Base-by-base conservation (phyloP, 2,888 invertebrate species). In the Trissolcus brochymenae region DNA sequence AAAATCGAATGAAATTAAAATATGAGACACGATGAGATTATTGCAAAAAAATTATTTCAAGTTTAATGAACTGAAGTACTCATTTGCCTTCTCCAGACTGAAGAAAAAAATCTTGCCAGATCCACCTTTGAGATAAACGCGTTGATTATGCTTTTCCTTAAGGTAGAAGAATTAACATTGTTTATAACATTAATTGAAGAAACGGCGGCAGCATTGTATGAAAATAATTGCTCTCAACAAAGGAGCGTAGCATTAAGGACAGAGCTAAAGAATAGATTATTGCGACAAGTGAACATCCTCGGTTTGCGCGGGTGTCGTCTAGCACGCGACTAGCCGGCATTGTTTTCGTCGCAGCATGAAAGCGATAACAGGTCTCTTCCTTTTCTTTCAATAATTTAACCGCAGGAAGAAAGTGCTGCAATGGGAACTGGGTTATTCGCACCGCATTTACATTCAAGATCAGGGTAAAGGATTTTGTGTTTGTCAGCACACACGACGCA, bases 381-480 rank as follows among this genome's bases (percentile, higher is more conserved):
- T 57, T 67, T 67, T 40, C 46, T 62, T 51, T 61, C 67, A 53
- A 67, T 67, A 74, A 74, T 51, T 51, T 66, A 67, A 35, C 16
- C 55, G 56, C 35, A 13, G 49, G 40, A 75, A 75, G 70, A 59
- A 76, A 76, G 76, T 40, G 65, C 41, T n/a, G 4, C 17, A 55
- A 49, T 70, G 76, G 61, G 70, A 76, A 76, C 76, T 76, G 60
- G 70, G 76, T 72, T 76, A 71, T 76, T 71, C 76, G 54, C 67
- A 67, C n/a, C 71, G 59, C 43, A 72, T 76, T 76, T 62, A 76
- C 50, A 76, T 76, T 72, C 76, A 76, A 71, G 76, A 76, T 72
- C 76, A 76, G 76, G 76, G 76, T 76, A 76, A 71, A 76, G 76
- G 76, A 72, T 76, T 72, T 71, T 61, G 65, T 54, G 46, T 68